Conservation (phyloP, 2,797 vertebrate genomes). For the Coilia nasus region DNA sequence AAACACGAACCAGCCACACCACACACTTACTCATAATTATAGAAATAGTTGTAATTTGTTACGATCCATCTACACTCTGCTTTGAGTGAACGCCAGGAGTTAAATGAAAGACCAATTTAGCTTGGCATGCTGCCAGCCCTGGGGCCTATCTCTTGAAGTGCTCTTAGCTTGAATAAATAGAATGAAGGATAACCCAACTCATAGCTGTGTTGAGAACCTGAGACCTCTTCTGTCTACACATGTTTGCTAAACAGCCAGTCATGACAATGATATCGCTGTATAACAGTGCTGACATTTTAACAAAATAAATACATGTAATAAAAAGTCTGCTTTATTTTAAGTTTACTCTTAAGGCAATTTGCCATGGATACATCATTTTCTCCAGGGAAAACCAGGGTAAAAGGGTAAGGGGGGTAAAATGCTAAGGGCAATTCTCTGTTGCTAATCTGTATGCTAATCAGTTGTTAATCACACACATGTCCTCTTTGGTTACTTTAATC, state of each 20-base stretch:
- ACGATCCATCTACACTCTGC: neutral
- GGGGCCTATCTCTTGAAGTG: conserved; percentile 51
- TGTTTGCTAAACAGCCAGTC: neutral
- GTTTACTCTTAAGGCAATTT: neutral
- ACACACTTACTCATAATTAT: neutral
- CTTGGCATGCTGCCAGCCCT: conserved; percentile 36
- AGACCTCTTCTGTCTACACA: neutral
- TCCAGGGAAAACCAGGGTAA: neutral
- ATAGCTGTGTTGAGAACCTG: neutral
- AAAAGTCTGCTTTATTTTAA: neutral
- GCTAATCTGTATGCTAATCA: neutral
- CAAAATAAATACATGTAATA: no score
- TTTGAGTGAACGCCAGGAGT: neutral
- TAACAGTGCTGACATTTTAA: neutral
- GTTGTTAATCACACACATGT: neutral
- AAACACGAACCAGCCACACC: neutral
- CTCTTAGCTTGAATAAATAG: conserved; percentile 24
- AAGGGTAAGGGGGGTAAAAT: neutral
- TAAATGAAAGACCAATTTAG: conserved; percentile 7
- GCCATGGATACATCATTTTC: neutral
- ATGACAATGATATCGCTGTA: neutral
- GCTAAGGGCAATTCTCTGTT: neutral
- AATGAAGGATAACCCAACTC: neutral
- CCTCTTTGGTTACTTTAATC: neutral
- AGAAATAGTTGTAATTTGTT: conserved; percentile 5